Evolutionary conservation across 2,888 invertebrate species (phyloP).

Genomic region (Sarcophaga subvicina): DNA sequence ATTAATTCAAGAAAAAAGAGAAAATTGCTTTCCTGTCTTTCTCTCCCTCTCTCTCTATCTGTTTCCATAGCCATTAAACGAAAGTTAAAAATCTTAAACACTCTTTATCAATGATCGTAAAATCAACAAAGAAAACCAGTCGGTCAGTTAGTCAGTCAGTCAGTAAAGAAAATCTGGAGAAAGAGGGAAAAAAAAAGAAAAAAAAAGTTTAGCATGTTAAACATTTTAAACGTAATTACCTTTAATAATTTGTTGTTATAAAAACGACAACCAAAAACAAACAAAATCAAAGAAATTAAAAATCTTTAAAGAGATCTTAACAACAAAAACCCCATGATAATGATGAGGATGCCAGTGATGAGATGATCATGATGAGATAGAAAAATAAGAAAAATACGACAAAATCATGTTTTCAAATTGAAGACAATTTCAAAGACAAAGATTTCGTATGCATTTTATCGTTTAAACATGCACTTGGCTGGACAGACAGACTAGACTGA

Average conservation of each 20-base stretch:
- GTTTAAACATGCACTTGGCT: conserved; percentile 34
- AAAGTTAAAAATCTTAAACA: conserved; percentile 52
- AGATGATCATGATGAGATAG: conserved; percentile 22
- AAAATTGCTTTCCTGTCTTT: conserved; percentile 22
- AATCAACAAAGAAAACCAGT: conserved; percentile 11
- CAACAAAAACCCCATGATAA: background rate
- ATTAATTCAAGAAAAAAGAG: conserved; percentile 27
- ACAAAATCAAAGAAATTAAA: conserved; percentile 5
- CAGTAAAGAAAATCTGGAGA: background rate
- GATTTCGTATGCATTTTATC: conserved; percentile 15
- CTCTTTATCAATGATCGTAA: conserved; percentile 47
- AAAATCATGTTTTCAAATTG: conserved; percentile 45
- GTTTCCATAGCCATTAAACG: background rate
- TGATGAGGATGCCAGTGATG: conserved; percentile 16
- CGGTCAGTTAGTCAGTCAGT: background rate
- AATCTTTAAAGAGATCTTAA: conserved; percentile 37
- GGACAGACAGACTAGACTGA: conserved; percentile 4
- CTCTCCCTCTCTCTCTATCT: background rate
- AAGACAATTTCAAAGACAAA: conserved; percentile 25
- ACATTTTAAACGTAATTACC: conserved; percentile 52
- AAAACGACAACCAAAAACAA: background rate
- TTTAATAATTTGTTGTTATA: conserved; percentile 55
- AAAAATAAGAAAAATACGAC: conserved; percentile 24
- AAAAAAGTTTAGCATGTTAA: conserved; percentile 26
- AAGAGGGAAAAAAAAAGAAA: background rate